Conservation (phyloP, 2,797 vertebrate species). For the Selene dorsalis region DNA sequence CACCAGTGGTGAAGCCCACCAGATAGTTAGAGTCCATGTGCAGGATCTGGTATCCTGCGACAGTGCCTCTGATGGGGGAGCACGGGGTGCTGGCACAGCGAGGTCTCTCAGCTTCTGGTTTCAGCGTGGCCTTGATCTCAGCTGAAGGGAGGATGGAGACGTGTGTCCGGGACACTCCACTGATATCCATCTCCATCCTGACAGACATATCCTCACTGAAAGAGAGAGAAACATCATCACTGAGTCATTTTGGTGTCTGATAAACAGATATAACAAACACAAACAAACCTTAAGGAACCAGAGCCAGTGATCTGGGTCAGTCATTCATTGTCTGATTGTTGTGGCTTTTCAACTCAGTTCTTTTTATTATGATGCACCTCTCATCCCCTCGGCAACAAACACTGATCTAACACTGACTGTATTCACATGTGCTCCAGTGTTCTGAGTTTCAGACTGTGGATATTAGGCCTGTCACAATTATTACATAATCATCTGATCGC, state of each 20-base stretch:
- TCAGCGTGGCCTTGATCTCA: slow-evolving; percentile 85
- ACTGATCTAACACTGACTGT: not conserved
- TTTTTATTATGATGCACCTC: no score
- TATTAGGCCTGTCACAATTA: no score
- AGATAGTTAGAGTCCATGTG: slow-evolving; percentile 98
- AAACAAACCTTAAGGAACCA: not conserved
- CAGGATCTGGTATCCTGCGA: slow-evolving; percentile 95
- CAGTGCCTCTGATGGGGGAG: slow-evolving; percentile 91
- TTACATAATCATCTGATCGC: no score
- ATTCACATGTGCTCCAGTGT: not conserved
- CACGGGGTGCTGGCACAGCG: slow-evolving; percentile 96
- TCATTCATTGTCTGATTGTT: not conserved
- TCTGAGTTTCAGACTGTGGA: no score
- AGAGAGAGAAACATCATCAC: slow-evolving; percentile 10
- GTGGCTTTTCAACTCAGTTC: no score
- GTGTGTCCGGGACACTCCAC: slow-evolving; percentile 87
- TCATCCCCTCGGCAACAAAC: no score
- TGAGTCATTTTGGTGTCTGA: slow-evolving; percentile 2
- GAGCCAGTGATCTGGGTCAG: no score
- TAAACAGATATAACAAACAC: not conserved
- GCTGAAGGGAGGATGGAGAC: slow-evolving; percentile 86
- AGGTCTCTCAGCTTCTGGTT: slow-evolving; percentile 89
- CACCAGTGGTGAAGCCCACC: slow-evolving; percentile 95
- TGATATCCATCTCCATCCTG: slow-evolving; percentile 94
- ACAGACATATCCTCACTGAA: slow-evolving; percentile 78